Evolutionary conservation across 2,113 vertebrate species (phyloP).

Genomic region (Apaloderma vittatum): DNA sequence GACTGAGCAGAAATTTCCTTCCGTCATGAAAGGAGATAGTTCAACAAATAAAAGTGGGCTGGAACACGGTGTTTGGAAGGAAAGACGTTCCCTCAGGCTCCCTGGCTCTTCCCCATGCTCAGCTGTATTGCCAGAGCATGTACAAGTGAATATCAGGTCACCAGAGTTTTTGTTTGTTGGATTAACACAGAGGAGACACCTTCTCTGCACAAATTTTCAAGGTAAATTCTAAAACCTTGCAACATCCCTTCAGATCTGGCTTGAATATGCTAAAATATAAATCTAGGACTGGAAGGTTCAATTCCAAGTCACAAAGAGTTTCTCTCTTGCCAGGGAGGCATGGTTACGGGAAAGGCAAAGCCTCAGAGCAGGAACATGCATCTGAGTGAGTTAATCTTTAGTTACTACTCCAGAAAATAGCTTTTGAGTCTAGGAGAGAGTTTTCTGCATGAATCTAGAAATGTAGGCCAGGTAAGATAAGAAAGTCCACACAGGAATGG

Average conservation of each 20-base stretch:
- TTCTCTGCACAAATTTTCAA: neutral
- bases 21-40: neutral
- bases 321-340: neutral
- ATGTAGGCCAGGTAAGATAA: rapidly evolving
- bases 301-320: neutral
- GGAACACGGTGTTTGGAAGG: neutral
- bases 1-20: neutral
- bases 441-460: neutral
- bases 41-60: neutral
- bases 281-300: neutral
- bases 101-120: rapidly evolving
- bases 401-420: neutral
- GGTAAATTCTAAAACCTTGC: neutral
- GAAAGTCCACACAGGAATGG: neutral
- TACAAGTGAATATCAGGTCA: neutral
- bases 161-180: neutral
- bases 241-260: neutral
- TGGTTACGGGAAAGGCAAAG: neutral
- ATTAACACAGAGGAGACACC: neutral
- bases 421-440: neutral
- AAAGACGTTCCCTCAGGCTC: neutral
- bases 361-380: neutral
- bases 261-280: neutral
- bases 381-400: neutral
- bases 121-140: neutral